Evolutionary conservation across 2,888 invertebrate genomes (phyloP).

Genomic region (Lamproptera curius): DNA sequence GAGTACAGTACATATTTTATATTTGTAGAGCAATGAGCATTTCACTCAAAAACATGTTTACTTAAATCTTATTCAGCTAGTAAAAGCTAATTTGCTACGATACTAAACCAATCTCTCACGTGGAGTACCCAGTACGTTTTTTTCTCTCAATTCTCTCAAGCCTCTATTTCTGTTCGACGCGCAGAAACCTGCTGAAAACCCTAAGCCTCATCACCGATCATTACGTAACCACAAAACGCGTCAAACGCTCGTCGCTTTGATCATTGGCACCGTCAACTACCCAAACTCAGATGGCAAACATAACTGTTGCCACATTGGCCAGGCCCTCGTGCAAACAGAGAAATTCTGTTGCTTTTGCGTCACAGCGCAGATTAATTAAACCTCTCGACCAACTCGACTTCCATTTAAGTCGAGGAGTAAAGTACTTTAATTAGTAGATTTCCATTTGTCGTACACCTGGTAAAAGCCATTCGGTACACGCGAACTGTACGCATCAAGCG

Average conservation of each 20-base stretch:
- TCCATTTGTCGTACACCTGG: constrained; percentile 68
- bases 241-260: constrained; percentile 62
- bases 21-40: no score
- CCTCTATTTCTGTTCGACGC: no score
- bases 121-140: no score
- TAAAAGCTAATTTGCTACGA: no score
- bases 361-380: constrained; percentile 68
- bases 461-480: constrained; percentile 66
- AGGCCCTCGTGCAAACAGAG: constrained; percentile 68
- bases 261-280: constrained; percentile 61
- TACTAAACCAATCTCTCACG: no score
- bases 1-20: no score
- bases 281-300: constrained; percentile 69
- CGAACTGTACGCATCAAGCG: constrained; percentile 44
- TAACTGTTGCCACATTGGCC: constrained; percentile 53
- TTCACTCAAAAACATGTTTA: no score
- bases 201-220: no score
- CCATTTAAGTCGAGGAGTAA: constrained; percentile 57
- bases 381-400: constrained; percentile 55
- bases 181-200: no score
- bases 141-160: no score
- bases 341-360: constrained; percentile 54
- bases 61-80: no score
- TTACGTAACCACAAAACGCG: constrained; percentile 66
- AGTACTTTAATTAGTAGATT: constrained; percentile 73